phyloP scores from a whole-genome alignment of 35 echinoderm and acorn worm species.

The Hemicentrotus pulcherrimus region DNA sequence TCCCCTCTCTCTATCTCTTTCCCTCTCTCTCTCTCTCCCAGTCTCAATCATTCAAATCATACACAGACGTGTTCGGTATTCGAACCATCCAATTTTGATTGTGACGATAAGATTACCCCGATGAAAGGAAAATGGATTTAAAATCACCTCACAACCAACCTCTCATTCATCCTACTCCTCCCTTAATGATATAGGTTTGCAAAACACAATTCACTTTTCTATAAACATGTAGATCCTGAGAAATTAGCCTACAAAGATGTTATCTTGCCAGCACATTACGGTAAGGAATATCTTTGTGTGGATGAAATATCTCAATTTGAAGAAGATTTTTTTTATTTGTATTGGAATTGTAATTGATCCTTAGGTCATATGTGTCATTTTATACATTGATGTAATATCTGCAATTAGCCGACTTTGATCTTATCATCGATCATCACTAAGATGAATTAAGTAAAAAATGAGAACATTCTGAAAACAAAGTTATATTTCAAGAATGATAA shows the following conservation, averaged over 20 bases:
- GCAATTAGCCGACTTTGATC: slow-evolving; percentile 3
- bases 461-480: no score
- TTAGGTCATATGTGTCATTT: neutral
- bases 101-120: neutral
- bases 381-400: neutral
- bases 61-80: neutral
- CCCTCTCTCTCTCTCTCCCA: neutral
- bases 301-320: neutral
- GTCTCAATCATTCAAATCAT: neutral
- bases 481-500: no score
- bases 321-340: neutral
- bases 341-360: neutral
- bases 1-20: neutral
- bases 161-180: neutral
- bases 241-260: slow-evolving; percentile 11
- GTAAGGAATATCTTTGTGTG: neutral
- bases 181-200: neutral
- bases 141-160: neutral
- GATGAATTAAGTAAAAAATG: neutral
- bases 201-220: neutral
- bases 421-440: neutral
- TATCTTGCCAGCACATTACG: neutral
- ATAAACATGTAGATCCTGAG: neutral
- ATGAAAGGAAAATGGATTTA: neutral
- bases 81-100: neutral